Base-by-base conservation (phyloP, 2,888 invertebrate genomes). In the Dasypogon diadema region DNA sequence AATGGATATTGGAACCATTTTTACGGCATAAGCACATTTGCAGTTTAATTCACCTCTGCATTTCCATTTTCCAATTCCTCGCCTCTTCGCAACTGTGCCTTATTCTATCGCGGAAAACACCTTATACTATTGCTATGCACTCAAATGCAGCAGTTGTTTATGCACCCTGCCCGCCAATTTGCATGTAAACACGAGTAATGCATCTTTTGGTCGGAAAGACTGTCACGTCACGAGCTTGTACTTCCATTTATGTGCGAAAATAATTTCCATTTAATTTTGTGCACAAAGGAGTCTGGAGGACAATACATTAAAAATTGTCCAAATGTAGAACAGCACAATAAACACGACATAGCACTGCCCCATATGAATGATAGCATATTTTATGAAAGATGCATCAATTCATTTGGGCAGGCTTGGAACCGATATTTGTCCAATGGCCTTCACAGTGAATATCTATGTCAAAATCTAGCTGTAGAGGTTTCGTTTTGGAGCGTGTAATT, bases 151-250 rank as follows among this genome's bases (percentile, higher is more conserved):
- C 30, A 30, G 30, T 30, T 30, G 30, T 30, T 30, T 30, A 30
- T 30, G 30, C 30, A 30, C 30, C 30, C 30, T 8, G 30, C 8
- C 30, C 30, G 4, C 4, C 30, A 30, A 30, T 30, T 30, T 30
- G 30, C 58, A 58, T 58, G 58, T 58, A 58, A 58, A 58, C 58
- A 58, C 14, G 16, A 26, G 58, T 58, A 58, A 58, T 58, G 58
- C 58, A 58, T 58, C 58, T 58, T 58, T 30, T 26, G 30, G 58
- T 30, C 58, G 58, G 58, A 16, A 24, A 16, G 22, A 24, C 26
- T 58, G 30, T 58, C 58, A 58, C 30, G 58, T 34, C 58, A 16
- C 16, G 58, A 30, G 3, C 30, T 24, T 12, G 46, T 30, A 24
- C 26, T 26, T 12, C 16, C 30, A 30, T 58, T 30, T 58, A 58